Percentiles rank a stretch among this genome's conserved stretches.
phyloP scores from a whole-genome alignment of 2,797 vertebrate species.

The Pseudochaenichthys georgianus region DNA sequence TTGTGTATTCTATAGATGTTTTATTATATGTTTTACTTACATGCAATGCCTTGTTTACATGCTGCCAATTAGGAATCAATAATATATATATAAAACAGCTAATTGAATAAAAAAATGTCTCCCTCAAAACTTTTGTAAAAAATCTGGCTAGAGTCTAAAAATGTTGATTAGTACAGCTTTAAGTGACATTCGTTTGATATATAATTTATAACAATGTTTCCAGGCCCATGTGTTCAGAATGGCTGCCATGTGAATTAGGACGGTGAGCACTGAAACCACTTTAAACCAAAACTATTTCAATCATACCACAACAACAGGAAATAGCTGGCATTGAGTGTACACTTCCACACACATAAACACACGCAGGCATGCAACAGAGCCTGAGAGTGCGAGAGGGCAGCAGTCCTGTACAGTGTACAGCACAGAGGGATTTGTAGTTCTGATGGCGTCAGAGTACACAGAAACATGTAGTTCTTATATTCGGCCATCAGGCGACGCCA shows the following conservation, averaged over 20 bases:
- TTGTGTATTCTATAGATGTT: too few relatives aligned
- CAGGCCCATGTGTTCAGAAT: conserved; percentile 18
- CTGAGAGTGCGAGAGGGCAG: conserved; percentile 89
- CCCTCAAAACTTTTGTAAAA: too few relatives aligned
- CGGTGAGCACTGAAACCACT: conserved; percentile 11
- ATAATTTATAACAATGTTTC: background rate
- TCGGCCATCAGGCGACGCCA: conserved; percentile 69
- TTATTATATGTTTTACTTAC: too few relatives aligned
- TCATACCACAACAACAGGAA: conserved; percentile 17
- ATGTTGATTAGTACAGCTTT: background rate
- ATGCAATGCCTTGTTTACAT: too few relatives aligned
- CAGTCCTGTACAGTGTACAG: conserved; percentile 81
- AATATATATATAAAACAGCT: too few relatives aligned
- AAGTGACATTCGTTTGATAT: background rate
- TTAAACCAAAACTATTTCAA: conserved; percentile 27
- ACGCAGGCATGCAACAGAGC: conserved; percentile 83
- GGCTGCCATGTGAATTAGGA: conserved; percentile 45
- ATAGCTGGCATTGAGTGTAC: conserved; percentile 19
- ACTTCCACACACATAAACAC: conserved; percentile 38
- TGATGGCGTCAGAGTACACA: conserved; percentile 75
- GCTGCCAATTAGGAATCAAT: too few relatives aligned
- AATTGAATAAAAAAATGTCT: too few relatives aligned
- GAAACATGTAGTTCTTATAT: conserved; percentile 68
- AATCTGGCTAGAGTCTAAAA: background rate
- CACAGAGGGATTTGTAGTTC: conserved; percentile 81